A percentile compares a stretch with the other conserved stretches of the same genome.
Conservation (phyloP, 2,888 invertebrate species). For the Melinopterus prodromus region DNA sequence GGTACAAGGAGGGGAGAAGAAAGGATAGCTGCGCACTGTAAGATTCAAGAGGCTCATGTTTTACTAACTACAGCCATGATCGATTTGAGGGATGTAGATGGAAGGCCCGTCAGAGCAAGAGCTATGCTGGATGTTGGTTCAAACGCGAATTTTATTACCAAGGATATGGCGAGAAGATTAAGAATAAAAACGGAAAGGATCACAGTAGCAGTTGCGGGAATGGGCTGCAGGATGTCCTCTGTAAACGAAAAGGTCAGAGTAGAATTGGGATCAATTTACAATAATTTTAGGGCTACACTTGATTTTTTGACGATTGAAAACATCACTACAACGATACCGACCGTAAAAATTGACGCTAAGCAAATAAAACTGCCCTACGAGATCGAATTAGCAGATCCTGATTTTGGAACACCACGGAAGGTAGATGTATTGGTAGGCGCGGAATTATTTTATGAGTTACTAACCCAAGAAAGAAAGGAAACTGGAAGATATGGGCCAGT, state of each 20-base stretch:
- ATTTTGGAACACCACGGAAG: not conserved
- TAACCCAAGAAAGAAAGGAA: not conserved
- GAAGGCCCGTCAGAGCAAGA: not conserved
- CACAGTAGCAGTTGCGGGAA: slow-evolving; percentile 5
- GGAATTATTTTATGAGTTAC: slow-evolving; percentile 11
- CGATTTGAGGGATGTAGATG: not conserved
- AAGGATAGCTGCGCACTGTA: not conserved
- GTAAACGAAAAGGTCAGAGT: not conserved
- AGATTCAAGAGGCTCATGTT: not conserved
- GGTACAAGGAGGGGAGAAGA: not conserved
- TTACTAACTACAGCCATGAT: not conserved
- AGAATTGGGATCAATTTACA: not conserved
- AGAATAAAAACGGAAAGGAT: not conserved
- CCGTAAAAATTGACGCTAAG: not conserved
- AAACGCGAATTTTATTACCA: not conserved
- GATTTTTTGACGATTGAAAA: not conserved
- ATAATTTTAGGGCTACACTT: not conserved
- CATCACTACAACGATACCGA: not conserved
- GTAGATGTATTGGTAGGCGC: slow-evolving; percentile 10
- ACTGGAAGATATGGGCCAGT: not conserved
- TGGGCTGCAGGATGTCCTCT: not conserved
- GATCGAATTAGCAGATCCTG: slow-evolving; percentile 13
- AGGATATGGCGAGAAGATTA: not conserved
- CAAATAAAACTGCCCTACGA: slow-evolving; percentile 8
- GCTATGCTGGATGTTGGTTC: not conserved